phyloP scores from a whole-genome alignment of 2,888 invertebrate genomes.

The Silvanus unidentatus region DNA sequence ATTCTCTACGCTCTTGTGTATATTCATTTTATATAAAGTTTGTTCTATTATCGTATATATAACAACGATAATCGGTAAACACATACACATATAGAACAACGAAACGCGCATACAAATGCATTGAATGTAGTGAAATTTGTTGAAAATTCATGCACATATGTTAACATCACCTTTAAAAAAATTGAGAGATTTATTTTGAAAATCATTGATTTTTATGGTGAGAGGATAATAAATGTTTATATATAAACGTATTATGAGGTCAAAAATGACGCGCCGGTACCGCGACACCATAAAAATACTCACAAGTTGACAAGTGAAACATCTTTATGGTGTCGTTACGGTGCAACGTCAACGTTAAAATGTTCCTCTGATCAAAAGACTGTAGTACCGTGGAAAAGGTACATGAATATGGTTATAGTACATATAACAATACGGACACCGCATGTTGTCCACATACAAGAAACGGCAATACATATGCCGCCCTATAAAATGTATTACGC shows the following conservation, averaged over 20 bases:
- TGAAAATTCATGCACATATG: no score
- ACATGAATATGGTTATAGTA: no score
- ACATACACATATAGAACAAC: no score
- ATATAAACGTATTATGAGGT: slow-evolving; percentile 15
- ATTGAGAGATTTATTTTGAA: no score
- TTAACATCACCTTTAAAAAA: no score
- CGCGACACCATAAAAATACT: slow-evolving; percentile 39
- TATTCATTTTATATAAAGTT: neutral
- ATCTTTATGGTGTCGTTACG: slow-evolving; percentile 42
- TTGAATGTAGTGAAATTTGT: no score
- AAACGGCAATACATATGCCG: slow-evolving; percentile 20
- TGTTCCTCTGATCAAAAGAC: slow-evolving; percentile 37
- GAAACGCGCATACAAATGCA: no score
- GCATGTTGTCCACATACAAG: slow-evolving; percentile 26
- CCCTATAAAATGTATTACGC: slow-evolving; percentile 29
- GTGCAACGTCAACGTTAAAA: slow-evolving; percentile 32
- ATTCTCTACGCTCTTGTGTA: slow-evolving; percentile 8
- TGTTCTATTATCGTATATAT: neutral
- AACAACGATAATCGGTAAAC: no score
- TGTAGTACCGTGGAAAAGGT: no score
- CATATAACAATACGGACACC: slow-evolving; percentile 13
- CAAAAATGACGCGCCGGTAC: slow-evolving; percentile 34
- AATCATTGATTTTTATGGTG: neutral
- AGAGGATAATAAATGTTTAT: slow-evolving; percentile 1
- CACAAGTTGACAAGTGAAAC: slow-evolving; percentile 36